Percentiles rank a stretch among this genome's conserved stretches.
Evolutionary conservation across 2,888 invertebrate species (phyloP).

Genomic region (Ochropleura leucogaster): DNA sequence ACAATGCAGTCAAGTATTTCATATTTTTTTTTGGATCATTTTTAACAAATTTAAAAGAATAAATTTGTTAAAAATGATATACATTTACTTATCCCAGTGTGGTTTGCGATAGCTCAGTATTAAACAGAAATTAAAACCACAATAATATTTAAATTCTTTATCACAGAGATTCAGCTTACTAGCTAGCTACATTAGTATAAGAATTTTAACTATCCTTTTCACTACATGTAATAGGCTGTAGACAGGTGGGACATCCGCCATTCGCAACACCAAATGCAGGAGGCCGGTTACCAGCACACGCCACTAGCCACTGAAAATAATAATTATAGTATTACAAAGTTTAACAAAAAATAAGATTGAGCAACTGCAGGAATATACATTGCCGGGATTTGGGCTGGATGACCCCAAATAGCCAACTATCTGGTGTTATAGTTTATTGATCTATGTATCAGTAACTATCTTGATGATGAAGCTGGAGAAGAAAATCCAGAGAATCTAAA

Average conservation of each 20-base stretch:
- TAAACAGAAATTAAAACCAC: slow-evolving; percentile 12
- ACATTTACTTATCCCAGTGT: not conserved
- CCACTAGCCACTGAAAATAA: slow-evolving; percentile 82
- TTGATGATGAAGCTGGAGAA: not conserved
- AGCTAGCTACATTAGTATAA: not conserved
- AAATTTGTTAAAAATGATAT: no score
- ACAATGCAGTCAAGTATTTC: no score
- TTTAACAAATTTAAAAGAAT: no score
- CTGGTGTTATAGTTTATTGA: not conserved
- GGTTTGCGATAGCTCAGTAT: not conserved
- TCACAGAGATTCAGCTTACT: slow-evolving; percentile 14
- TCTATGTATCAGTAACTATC: not conserved
- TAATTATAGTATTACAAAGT: not conserved
- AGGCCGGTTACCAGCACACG: slow-evolving; percentile 79
- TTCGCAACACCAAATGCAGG: slow-evolving; percentile 84
- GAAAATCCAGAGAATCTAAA: not conserved
- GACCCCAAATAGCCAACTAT: no score
- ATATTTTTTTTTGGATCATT: no score
- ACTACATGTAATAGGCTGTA: slow-evolving; percentile 80
- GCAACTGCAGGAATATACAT: not conserved
- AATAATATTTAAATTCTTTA: slow-evolving; percentile 8
- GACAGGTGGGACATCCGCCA: slow-evolving; percentile 83
- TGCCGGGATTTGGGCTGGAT: not conserved
- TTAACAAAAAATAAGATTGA: not conserved
- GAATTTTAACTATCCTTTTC: slow-evolving; percentile 71